Evolutionary conservation across 53 echinoderm and acorn worm species (phyloP).

Genomic region (Henricia sp.): DNA sequence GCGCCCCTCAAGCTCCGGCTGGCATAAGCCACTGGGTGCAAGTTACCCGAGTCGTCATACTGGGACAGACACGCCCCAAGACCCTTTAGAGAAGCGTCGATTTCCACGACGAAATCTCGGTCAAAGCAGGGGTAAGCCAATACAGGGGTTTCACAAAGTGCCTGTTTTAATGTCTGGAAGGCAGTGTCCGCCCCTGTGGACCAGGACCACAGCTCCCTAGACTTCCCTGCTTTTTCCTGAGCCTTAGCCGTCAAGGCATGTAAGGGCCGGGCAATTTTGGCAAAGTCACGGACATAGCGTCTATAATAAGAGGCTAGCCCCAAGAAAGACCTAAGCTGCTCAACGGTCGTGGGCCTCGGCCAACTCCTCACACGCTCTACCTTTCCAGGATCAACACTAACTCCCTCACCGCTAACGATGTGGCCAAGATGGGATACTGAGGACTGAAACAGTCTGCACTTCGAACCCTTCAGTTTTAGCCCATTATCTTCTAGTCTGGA

Average conservation of each 20-base stretch:
- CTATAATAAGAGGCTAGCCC: constrained; percentile 64
- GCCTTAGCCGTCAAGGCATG: constrained; percentile 36
- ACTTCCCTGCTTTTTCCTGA: not conserved
- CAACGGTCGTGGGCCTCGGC: constrained; percentile 32
- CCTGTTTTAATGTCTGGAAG: constrained; percentile 1
- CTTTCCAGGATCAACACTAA: constrained; percentile 54
- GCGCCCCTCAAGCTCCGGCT: constrained; percentile 17
- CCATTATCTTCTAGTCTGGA: constrained; percentile 32
- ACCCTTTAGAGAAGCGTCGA: constrained; percentile 43
- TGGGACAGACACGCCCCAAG: constrained; percentile 35
- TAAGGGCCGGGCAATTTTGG: constrained; percentile 11
- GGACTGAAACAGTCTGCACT: constrained; percentile 35
- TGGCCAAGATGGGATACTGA: constrained; percentile 67
- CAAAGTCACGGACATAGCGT: constrained; percentile 43
- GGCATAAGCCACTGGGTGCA: constrained; percentile 50
- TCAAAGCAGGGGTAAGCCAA: constrained; percentile 42
- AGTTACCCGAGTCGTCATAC: not conserved
- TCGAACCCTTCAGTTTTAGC: constrained; percentile 63
- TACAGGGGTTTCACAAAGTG: constrained; percentile 25
- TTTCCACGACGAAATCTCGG: constrained; percentile 28
- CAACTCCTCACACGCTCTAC: constrained; percentile 28
- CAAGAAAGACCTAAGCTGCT: constrained; percentile 59
- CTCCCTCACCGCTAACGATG: constrained; percentile 41
- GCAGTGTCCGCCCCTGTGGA: constrained; percentile 16
- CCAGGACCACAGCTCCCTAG: constrained; percentile 1